These are phyloP conservation scores for Leptinotarsa rubiginosa DNA, from an alignment of 2,888 invertebrate genomes.

Conservation along the genomic window DNA sequence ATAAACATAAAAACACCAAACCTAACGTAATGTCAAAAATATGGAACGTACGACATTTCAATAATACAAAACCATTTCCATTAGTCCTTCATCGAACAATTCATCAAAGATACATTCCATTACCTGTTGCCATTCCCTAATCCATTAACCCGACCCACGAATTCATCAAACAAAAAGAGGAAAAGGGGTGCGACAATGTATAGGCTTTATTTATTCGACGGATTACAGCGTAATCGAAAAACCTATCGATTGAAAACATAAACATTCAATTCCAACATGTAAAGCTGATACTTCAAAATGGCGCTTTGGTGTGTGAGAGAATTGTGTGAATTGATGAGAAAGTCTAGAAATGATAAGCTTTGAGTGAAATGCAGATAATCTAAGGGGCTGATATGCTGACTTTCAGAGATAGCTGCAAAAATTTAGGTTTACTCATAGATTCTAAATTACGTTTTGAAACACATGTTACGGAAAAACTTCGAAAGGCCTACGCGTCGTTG, in stretches of 20 bases:
- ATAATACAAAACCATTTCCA: neutral
- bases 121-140: neutral
- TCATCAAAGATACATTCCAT: neutral
- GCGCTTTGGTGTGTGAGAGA: neutral
- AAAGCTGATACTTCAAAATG: neutral
- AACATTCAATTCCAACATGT: conserved; percentile 18
- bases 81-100: neutral
- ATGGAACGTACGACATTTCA: no score
- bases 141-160: neutral
- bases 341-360: neutral
- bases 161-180: neutral
- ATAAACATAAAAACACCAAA: no score
- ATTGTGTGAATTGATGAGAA: neutral
- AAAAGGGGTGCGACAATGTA: conserved; percentile 1
- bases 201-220: conserved; percentile 18
- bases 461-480: no score
- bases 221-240: conserved; percentile 18
- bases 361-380: no score
- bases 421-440: no score
- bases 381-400: no score
- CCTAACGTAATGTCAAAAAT: no score
- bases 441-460: no score
- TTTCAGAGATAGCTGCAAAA: no score
- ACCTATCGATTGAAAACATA: conserved; percentile 26
- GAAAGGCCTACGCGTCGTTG: no score